Percentiles rank a stretch among this genome's conserved stretches.
Conservation (phyloP, 64 coral and sea anemone genomes). For the Pachyseris speciosa region DNA sequence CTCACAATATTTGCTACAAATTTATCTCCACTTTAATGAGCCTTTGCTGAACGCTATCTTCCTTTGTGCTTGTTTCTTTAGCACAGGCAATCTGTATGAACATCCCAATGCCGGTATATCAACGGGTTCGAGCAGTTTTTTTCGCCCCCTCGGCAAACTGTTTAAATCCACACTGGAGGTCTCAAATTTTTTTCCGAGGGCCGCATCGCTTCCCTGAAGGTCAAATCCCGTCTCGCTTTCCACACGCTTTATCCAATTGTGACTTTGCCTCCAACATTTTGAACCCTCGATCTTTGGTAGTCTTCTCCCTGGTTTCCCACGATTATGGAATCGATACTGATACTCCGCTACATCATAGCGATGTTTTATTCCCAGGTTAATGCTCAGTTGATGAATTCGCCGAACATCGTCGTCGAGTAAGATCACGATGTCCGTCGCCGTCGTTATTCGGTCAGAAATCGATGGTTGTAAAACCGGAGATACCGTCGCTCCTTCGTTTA, state of each 20-base stretch:
- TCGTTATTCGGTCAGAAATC: background rate
- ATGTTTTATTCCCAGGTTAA: slow-evolving; percentile 36
- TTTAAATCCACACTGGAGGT: background rate
- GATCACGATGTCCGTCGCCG: background rate
- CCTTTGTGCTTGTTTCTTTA: background rate
- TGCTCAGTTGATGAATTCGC: slow-evolving; percentile 24
- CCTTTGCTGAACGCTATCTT: too few species aligned
- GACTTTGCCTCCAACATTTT: slow-evolving; percentile 53
- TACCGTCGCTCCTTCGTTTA: background rate
- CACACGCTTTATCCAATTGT: slow-evolving; percentile 66
- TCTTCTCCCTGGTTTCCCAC: background rate
- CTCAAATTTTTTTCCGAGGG: background rate
- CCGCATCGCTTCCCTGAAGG: background rate
- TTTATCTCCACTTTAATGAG: too few species aligned
- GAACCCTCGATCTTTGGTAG: background rate
- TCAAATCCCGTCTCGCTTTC: background rate
- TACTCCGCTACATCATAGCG: slow-evolving; percentile 21
- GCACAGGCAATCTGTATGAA: slow-evolving; percentile 56
- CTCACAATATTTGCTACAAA: too few species aligned
- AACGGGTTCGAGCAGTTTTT: slow-evolving; percentile 16
- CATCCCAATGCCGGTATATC: slow-evolving; percentile 53
- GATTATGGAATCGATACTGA: slow-evolving; percentile 10
- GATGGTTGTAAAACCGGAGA: background rate
- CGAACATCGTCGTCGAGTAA: slow-evolving; percentile 13
- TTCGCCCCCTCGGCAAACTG: slow-evolving; percentile 7